Evolutionary conservation across 2,797 vertebrate species (phyloP), one percentile per base, ranked within the genome.

Genomic region (Pseudotriccus pelzelni): DNA sequence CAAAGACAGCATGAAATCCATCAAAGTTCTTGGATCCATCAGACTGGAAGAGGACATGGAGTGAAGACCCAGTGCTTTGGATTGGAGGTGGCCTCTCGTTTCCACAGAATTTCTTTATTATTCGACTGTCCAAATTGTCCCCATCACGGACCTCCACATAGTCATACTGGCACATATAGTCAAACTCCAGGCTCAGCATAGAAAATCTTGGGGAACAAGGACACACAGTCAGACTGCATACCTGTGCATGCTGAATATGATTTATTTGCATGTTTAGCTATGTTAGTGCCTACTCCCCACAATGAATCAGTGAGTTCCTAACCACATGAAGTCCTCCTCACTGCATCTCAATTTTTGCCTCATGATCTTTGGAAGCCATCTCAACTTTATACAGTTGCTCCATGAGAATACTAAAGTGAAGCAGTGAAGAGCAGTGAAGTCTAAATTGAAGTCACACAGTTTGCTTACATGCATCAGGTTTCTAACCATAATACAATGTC

Each of bases 21-120:
- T 99, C 99, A 55, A 99, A 99, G 88, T 99, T 99, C 97, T 99
- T 99, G 92, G 99, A 99, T 62, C 99, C 99, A 81, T 99, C 99
- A 2, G 99, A 99, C 82, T 98, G 98, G 96, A 99, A 99, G 79
- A 99, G 98, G 69, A 99, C 72, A 68, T 99, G 99, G 79, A 99
- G 97, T 20, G 98, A 98, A 96, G 98, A 98, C 18, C 99, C 98
- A 0, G 98, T 98, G 98, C 99, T 99, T 83, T 97, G 98, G 80
- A 99, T 98, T 3, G 98, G 98, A 36, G 97, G 97, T 0, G 99
- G 99, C 64, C 98, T 97, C 94, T 98, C 99, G 37, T 99, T 99
- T 79, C 99, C 99, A 96, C 99, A 99, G 97, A 98, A 98, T 72
- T 98, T 98, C 60, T 98, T 99, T 77, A 99, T 99, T 69, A 99